phyloP scores from a whole-genome alignment of 1,140 invertebrate genomes.

The Popillia japonica region DNA sequence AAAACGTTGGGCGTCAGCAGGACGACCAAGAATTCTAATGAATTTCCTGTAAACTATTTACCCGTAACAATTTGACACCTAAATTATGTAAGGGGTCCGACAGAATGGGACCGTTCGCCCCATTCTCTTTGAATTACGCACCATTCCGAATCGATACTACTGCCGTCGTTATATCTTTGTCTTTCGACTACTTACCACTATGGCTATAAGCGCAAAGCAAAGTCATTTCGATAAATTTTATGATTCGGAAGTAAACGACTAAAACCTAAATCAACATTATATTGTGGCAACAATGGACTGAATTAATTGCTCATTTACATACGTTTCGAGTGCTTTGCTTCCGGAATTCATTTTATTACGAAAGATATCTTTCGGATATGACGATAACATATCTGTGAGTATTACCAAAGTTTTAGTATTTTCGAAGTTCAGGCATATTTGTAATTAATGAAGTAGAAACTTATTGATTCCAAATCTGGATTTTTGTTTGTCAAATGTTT shows the following conservation, averaged over 20 bases:
- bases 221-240: constrained; percentile 23
- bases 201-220: not conserved
- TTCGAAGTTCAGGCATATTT: not conserved
- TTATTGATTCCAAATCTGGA: not conserved
- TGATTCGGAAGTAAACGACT: constrained; percentile 28
- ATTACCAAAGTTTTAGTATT: not conserved
- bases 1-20: constrained; percentile 6
- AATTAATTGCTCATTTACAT: constrained; percentile 34
- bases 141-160: not conserved
- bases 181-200: not conserved
- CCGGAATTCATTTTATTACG: constrained; percentile 19
- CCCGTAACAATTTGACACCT: constrained; percentile 29
- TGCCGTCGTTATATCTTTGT: not conserved
- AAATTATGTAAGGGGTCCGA: constrained; percentile 24
- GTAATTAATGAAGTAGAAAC: not conserved
- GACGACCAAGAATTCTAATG: constrained; percentile 31
- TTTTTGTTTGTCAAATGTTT: not conserved
- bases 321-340: not conserved
- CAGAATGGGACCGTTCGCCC: not conserved
- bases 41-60: constrained; percentile 35
- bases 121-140: not conserved
- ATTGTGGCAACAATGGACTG: constrained; percentile 25
- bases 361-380: not conserved
- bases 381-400: not conserved
- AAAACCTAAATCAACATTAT: constrained; percentile 35